Evolutionary conservation across 1,140 invertebrate species (phyloP).

Genomic region (Cotesia chilonis): DNA sequence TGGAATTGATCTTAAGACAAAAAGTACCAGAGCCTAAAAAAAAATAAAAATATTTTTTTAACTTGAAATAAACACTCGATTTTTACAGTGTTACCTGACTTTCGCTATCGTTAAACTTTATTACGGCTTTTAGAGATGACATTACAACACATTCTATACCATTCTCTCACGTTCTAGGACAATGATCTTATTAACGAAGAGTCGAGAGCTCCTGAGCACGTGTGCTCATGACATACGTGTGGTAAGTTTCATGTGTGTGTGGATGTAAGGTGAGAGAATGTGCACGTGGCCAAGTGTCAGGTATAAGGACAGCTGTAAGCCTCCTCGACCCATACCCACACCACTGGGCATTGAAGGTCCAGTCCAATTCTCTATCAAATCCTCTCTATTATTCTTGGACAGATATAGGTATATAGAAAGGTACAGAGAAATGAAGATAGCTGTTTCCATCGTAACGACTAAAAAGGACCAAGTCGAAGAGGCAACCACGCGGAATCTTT

Average conservation of each 20-base stretch:
- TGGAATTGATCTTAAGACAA: not conserved
- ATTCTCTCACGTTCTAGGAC: constrained; percentile 19
- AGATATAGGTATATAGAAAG: no score
- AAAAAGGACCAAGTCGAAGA: no score
- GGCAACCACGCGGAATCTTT: no score
- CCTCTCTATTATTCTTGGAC: no score
- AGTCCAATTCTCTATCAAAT: no score
- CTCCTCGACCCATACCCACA: constrained; percentile 1
- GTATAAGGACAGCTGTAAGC: constrained; percentile 15
- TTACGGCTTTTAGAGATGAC: not conserved
- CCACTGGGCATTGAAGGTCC: not conserved
- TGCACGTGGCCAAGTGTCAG: constrained; percentile 32
- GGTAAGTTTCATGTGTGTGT: not conserved
- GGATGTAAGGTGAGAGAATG: constrained; percentile 8
- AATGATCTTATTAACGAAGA: constrained; percentile 21
- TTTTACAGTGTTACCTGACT: no score
- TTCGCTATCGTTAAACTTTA: not conserved
- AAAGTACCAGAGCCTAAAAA: not conserved
- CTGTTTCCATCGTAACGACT: no score
- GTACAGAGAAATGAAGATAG: no score
- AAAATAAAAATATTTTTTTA: no score
- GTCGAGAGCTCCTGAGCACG: constrained; percentile 6
- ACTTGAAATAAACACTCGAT: no score
- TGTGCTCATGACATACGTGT: not conserved
- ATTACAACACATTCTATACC: not conserved